Evolutionary conservation across 2,113 vertebrate species (phyloP).

Genomic region (Heliornis fulica): DNA sequence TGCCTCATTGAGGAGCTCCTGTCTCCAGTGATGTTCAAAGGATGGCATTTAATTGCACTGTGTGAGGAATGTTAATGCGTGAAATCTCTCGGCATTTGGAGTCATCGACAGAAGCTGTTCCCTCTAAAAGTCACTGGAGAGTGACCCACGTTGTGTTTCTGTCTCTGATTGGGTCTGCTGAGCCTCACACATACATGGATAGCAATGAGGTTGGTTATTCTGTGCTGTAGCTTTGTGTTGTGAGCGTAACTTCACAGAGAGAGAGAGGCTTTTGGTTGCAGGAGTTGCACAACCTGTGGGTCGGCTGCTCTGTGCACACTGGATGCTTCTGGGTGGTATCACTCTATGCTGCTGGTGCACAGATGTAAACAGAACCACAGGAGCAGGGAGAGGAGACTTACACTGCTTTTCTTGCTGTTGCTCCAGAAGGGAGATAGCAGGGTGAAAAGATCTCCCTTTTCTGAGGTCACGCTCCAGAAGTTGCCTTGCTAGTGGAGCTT

Average conservation of each 20-base stretch:
- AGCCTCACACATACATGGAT: neutral
- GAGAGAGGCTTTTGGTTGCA: neutral
- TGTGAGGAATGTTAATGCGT: neutral
- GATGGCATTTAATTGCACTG: neutral
- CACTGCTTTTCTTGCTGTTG: neutral
- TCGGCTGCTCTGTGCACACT: neutral
- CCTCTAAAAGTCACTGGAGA: neutral
- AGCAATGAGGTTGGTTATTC: neutral
- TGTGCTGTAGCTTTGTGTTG: neutral
- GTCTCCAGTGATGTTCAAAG: neutral
- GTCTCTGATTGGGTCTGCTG: neutral
- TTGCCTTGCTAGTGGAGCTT: neutral
- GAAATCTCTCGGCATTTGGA: neutral
- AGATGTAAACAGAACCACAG: neutral
- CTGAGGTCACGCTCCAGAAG: neutral
- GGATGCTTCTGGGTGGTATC: neutral
- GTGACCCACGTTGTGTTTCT: neutral
- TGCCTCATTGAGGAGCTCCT: neutral
- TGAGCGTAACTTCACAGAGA: neutral
- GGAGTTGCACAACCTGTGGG: neutral
- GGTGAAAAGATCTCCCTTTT: neutral
- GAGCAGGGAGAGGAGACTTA: neutral
- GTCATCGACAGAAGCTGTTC: neutral
- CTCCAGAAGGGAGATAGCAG: neutral
- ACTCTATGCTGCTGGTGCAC: fast-evolving